These are phyloP conservation scores for Bombus haemorrhoidalis DNA, from an alignment of 1,140 invertebrate species.

Conservation along the genomic window DNA sequence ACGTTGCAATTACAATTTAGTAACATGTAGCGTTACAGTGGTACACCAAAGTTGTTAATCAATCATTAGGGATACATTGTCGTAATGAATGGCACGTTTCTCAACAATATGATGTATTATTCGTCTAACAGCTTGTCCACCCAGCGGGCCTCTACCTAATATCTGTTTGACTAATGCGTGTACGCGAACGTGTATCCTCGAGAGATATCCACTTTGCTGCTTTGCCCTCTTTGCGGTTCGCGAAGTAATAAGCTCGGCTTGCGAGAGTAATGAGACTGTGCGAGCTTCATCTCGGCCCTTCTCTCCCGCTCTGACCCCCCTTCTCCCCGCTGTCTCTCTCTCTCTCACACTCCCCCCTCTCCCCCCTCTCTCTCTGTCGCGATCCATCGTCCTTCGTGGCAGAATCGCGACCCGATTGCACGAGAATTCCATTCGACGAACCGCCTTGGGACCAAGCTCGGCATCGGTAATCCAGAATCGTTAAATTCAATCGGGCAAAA, in stretches of 20 bases:
- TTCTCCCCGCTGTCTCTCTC: no score
- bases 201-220: constrained; percentile 53
- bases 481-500: not conserved
- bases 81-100: constrained; percentile 48
- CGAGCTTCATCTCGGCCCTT: constrained; percentile 59
- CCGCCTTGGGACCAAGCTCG: constrained; percentile 7
- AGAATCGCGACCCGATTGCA: constrained; percentile 26
- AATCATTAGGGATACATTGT: constrained; percentile 32
- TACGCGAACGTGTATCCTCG: constrained; percentile 38
- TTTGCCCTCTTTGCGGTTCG: constrained; percentile 72
- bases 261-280: constrained; percentile 70
- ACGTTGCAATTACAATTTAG: not conserved
- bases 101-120: constrained; percentile 49
- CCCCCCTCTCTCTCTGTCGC: constrained; percentile 12
- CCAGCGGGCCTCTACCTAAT: constrained; percentile 46
- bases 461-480: constrained; percentile 23
- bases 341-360: not conserved
- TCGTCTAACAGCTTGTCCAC: constrained; percentile 59
- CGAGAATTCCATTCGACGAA: constrained; percentile 27
- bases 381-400: constrained; percentile 30
- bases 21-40: not conserved
- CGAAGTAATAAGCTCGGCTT: constrained; percentile 71
- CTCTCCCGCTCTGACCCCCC: not conserved
- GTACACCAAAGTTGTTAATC: not conserved
- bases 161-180: constrained; percentile 52